Evolutionary conservation across 2,888 invertebrate species (phyloP).

Genomic region (Scaptomyza parva): DNA sequence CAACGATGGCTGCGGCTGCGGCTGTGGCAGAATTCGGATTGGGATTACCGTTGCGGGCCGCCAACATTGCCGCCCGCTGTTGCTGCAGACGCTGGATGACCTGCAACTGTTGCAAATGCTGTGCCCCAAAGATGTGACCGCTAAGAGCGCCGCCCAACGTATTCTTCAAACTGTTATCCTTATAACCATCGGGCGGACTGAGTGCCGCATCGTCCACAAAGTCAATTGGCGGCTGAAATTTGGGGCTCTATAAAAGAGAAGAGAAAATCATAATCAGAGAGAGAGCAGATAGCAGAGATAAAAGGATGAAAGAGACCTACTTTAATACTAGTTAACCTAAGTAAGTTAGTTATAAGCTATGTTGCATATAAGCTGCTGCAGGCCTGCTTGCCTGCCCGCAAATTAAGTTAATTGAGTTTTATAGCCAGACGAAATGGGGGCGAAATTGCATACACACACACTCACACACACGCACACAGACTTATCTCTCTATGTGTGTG

Average conservation of each 20-base stretch:
- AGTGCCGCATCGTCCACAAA: constrained; percentile 93
- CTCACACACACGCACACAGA: background rate
- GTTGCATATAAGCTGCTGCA: constrained; percentile 11
- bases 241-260: constrained; percentile 85
- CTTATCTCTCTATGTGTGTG: background rate
- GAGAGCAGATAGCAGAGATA: background rate
- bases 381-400: no score
- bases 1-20: no score
- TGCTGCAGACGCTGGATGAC: constrained; percentile 88
- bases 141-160: constrained; percentile 87
- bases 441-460: background rate
- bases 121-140: constrained; percentile 88
- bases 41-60: constrained; percentile 78
- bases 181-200: constrained; percentile 96
- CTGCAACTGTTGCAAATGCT: constrained; percentile 87
- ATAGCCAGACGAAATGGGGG: constrained; percentile 40
- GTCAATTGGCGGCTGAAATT: constrained; percentile 89
- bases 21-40: background rate
- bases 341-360: constrained; percentile 25
- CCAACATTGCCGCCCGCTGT: constrained; percentile 86
- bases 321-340: constrained; percentile 28
- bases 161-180: constrained; percentile 91
- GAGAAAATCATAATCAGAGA: background rate
- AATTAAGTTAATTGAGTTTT: constrained; percentile 71
- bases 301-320: background rate